A percentile compares a stretch with the other conserved stretches of the same genome.
Evolutionary conservation across 2,888 invertebrate genomes (phyloP).

Genomic region (Agrotis exclamationis): DNA sequence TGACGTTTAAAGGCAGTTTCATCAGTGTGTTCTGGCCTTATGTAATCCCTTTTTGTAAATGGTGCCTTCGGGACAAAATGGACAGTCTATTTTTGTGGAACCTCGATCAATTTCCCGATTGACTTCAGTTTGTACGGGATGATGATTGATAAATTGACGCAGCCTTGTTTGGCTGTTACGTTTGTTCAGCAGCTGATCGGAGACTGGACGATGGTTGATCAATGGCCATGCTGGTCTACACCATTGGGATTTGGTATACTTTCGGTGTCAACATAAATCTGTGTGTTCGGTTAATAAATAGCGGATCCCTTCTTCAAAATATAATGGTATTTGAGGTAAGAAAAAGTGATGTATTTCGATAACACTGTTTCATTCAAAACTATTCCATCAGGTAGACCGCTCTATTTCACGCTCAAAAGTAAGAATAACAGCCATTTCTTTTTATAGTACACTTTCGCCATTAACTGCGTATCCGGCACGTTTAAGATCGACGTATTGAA

Average conservation of each 20-base stretch:
- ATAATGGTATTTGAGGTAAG: no score
- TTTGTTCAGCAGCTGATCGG: constrained; percentile 18
- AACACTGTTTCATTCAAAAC: background rate
- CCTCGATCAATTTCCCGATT: constrained; percentile 37
- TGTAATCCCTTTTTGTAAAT: constrained; percentile 16
- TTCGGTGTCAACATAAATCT: background rate
- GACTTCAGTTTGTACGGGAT: constrained; percentile 24
- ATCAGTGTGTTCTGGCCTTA: constrained; percentile 11
- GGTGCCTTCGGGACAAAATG: constrained; percentile 28
- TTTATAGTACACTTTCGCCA: constrained; percentile 55
- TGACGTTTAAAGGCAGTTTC: constrained; percentile 12
- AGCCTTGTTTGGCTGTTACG: constrained; percentile 13
- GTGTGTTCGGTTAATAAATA: background rate
- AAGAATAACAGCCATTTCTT: constrained; percentile 43
- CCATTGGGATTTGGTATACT: background rate
- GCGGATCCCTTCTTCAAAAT: no score
- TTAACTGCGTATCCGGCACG: constrained; percentile 59
- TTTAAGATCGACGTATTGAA: constrained; percentile 65
- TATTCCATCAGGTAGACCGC: constrained; percentile 8
- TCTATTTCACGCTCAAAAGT: constrained; percentile 21
- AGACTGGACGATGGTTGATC: constrained; percentile 2
- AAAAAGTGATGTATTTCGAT: no score
- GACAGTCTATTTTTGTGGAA: constrained; percentile 37
- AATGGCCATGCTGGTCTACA: constrained; percentile 1
- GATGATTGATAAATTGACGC: constrained; percentile 41